Evolutionary conservation across 2,888 invertebrate genomes (phyloP), one percentile per base, ranked within the genome.

Genomic region (Odontocolon sp.): DNA sequence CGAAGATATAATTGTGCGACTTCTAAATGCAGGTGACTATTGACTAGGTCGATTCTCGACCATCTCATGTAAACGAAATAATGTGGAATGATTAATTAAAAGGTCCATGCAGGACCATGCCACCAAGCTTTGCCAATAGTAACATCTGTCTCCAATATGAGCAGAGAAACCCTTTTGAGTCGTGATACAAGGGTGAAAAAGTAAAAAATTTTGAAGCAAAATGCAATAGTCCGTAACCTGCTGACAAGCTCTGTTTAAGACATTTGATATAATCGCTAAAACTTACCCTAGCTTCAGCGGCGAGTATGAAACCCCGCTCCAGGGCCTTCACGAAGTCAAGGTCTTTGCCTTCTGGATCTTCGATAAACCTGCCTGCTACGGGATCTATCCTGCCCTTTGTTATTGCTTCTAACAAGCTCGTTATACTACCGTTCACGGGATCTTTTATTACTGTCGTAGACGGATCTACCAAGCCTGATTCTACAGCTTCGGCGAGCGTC

Each of bases 221-320:
- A 83, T 83, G 84, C 81, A 82, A 82, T 80, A 82, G 80, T 86
- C 84, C 83, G 82, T 82, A 85, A 85, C 85, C 87, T 81, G 80
- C 79, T 83, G 83, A 79, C 84, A 86, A 87, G 85, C 85, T 82
- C 78, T 72, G 70, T 36, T 59, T 75, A 28, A 28, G 28, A 11
- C 45, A 45, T n/a, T n/a, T 6, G 6, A 50, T 45, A 85, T 72
- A 38, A 61, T 69, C 42, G 56, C 54, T 47, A 11, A 86, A 82
- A 95, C 97, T 97, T 94, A 97, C 97, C 96, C 97, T 94, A 90
- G 96, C 95, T 93, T 97, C 96, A 90, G 97, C 97, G 91, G 96
- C 95, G 92, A 97, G 93, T 88, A 97, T 94, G 92, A 95, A 95
- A 88, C 97, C 97, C 92, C 94, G 95, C 91, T 96, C 95, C 90